A percentile compares a stretch with the other conserved stretches of the same genome.
phyloP scores from a whole-genome alignment of 2,797 vertebrate species.

The Perdix hodgsoniae region DNA sequence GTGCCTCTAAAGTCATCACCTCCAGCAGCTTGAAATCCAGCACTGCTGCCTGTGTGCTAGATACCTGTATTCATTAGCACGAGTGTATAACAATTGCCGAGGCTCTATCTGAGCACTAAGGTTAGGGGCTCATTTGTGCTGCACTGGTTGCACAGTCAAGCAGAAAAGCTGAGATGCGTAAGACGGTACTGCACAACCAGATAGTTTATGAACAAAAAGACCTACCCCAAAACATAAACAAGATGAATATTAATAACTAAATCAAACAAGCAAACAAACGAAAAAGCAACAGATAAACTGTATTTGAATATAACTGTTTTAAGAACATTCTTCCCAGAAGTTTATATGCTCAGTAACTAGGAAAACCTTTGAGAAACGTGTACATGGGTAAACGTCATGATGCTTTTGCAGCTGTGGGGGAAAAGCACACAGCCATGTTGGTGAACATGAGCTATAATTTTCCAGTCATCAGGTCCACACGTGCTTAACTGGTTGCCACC shows the following conservation, averaged over 20 bases:
- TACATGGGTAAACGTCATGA: background rate
- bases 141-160: background rate
- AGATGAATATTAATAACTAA: background rate
- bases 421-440: background rate
- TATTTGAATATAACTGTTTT: background rate
- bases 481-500: background rate
- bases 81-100: background rate
- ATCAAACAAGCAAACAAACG: background rate
- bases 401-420: background rate
- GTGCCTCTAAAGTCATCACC: constrained; percentile 58
- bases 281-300: background rate
- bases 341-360: background rate
- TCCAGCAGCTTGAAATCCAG: constrained; percentile 50
- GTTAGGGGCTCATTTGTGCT: background rate
- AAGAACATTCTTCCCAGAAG: background rate
- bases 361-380: background rate
- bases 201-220: background rate
- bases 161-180: background rate
- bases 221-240: background rate
- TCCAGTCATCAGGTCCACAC: background rate
- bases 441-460: background rate
- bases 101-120: background rate
- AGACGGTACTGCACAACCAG: background rate
- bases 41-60: constrained; percentile 15
- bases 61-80: constrained; percentile 43